Base-by-base conservation (phyloP, 2,888 invertebrate genomes). In the Leptinotarsa tumamoca region DNA sequence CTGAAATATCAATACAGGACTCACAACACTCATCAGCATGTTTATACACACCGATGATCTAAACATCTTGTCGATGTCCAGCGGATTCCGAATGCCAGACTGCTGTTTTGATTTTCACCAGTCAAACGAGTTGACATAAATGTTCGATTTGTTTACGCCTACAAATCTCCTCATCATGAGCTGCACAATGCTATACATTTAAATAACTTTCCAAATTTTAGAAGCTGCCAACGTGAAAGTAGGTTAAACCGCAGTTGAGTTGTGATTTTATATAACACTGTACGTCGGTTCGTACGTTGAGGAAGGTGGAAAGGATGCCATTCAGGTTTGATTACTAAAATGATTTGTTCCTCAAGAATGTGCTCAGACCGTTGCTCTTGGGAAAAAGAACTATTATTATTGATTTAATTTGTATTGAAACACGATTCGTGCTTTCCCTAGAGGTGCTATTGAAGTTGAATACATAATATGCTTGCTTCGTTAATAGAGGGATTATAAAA, bases 131-230 rank as follows among this genome's bases (percentile, higher is more conserved):
- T 58, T 58, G 58, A 58, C 58, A 58, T 23, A 14, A 58, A 58
- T 58, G 58, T 58, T 58, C 58, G 15, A 58, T 58, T 58, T 27
- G 27, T 58, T 23, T 23, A 58, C 58, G 58, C 58, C 23, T 58
- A 58, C 23, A 23, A 58, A 58, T 58, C 58, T 58, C 58, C 58
- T 58, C 58, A 61, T 66, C 14, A 54, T 51, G n/a, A n/a, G 61
- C 50, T 21, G 23, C 51, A 14, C 61, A 50, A 70, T 70, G 66
- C 56, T 56, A 72, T 67, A 69, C 68, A 72, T 69, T 71, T 61
- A 74, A 68, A 70, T 75, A 75, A 73, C 79, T 77, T 77, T 77
- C 79, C 73, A 79, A 70, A 77, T 79, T 79, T 75, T 72, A 72
- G 71, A 61, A 69, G 67, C 69, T 56, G 33, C 52, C 69, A 17